Conservation (phyloP, 2,797 vertebrate genomes). For the Coilia nasus region DNA sequence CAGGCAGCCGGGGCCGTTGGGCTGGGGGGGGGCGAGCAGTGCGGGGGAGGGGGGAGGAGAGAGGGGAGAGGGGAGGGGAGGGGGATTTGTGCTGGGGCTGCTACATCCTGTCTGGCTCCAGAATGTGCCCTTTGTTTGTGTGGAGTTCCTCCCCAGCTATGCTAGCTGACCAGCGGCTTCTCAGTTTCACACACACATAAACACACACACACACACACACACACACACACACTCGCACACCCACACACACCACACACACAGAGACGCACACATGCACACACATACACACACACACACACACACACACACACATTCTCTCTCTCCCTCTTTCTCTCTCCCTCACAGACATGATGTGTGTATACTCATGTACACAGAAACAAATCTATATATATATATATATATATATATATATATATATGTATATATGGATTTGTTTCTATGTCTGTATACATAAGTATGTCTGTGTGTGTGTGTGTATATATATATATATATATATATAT, state of each 20-base stretch:
- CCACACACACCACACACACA: neutral
- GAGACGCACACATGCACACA: neutral
- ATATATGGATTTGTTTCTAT: too few species aligned
- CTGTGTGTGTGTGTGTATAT: too few species aligned
- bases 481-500: too few species aligned
- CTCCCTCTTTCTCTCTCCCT: too few species aligned
- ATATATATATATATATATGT: too few species aligned
- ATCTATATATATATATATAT: too few species aligned
- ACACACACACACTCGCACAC: neutral
- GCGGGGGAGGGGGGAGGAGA: constrained; percentile 1
- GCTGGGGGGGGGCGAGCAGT: constrained; percentile 17
- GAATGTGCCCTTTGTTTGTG: constrained; percentile 52
- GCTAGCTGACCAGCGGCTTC: constrained; percentile 17
- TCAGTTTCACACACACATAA: constrained; percentile 11
- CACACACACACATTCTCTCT: too few species aligned
- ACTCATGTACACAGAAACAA: too few species aligned
- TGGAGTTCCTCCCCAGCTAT: constrained; percentile 36
- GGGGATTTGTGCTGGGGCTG: constrained; percentile 31
- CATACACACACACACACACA: neutral
- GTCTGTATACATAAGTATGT: too few species aligned
- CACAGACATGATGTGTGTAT: too few species aligned
- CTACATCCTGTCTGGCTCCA: constrained; percentile 54
- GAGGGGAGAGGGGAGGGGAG: neutral
- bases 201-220: neutral
- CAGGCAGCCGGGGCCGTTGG: constrained; percentile 40